Base-by-base conservation (phyloP, 2,888 invertebrate genomes). In the Cephus sareptanus region DNA sequence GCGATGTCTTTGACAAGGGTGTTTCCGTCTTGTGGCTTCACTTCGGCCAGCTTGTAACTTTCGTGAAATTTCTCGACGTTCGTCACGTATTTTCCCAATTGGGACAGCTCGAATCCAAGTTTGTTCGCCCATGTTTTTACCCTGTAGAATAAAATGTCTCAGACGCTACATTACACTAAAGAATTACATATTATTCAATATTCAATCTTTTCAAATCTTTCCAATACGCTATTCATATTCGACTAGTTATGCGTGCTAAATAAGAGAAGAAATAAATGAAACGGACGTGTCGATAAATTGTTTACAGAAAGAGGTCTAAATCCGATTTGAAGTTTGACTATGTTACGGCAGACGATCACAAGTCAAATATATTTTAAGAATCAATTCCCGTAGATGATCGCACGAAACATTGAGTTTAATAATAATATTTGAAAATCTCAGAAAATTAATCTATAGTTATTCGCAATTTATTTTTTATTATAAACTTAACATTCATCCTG, bases 51-150 rank as follows among this genome's bases (percentile, higher is more conserved):
- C 91, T 96, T 96, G 91, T 96, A 97, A 90, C 96, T 96, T 94
- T 96, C 95, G 90, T 95, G 95, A 81, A 97, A 96, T 90, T 95
- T 95, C 88, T 95, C 95, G 89, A 95, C 94, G 88, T 96, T 94
- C 79, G 96, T 96, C 86, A 96, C 96, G 90, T 95, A 94, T 89
- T 96, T 96, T 79, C 96, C 96, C 87, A 96, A 94, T 90, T 96
- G 95, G 92, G 95, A 96, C 84, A 97, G 92, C 91, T 97, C 96
- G 88, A 95, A 95, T 76, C 96, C 96, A 83, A 96, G 93, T 92
- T 96, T 96, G 90, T 96, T 94, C 37, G 96, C 96, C 97, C 97
- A 97, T 89, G 94, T 94, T 92, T 95, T 95, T 77, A 96, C 96
- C 85, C 96, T 96, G 87, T 81, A 86, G 90, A 13, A 70, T 13